A percentile compares a stretch with the other conserved stretches of the same genome.
These are phyloP conservation scores for Lota lota DNA, from an alignment of 2,113 vertebrate species.

Conservation along the genomic window DNA sequence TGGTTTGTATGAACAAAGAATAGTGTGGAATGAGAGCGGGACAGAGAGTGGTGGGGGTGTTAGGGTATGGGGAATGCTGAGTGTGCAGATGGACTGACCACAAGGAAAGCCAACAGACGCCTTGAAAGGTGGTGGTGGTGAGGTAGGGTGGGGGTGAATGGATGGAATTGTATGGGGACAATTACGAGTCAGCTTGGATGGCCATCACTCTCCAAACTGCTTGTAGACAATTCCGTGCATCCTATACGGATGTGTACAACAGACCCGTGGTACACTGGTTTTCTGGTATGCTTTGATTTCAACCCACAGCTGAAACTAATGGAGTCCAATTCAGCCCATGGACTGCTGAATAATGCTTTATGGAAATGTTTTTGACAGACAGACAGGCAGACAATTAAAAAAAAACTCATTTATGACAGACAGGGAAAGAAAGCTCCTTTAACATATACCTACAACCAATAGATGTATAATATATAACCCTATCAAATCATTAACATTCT, in stretches of 20 bases:
- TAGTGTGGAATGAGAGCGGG: slow-evolving; percentile 35
- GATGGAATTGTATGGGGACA: slow-evolving; percentile 3
- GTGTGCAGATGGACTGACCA: slow-evolving; percentile 70
- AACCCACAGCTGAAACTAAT: background rate
- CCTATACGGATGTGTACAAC: background rate
- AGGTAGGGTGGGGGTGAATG: background rate
- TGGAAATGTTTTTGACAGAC: too few species aligned
- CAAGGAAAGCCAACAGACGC: slow-evolving; percentile 74
- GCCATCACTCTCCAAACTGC: background rate
- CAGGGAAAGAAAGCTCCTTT: too few species aligned
- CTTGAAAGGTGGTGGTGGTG: slow-evolving; percentile 62
- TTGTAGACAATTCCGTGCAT: background rate
- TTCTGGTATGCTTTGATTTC: background rate
- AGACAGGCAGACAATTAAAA: too few species aligned
- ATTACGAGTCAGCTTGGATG: slow-evolving; percentile 1
- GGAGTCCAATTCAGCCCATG: background rate
- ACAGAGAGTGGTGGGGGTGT: slow-evolving; percentile 13
- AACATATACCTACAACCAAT: too few species aligned
- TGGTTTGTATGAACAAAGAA: background rate
- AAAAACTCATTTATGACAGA: too few species aligned
- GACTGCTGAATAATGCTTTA: too few species aligned
- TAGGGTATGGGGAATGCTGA: slow-evolving; percentile 40
- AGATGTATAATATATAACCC: too few species aligned
- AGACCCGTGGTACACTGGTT: background rate
- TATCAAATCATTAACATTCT: too few species aligned